phyloP scores from a whole-genome alignment of 2,113 vertebrate genomes.

The Felis chaus region DNA sequence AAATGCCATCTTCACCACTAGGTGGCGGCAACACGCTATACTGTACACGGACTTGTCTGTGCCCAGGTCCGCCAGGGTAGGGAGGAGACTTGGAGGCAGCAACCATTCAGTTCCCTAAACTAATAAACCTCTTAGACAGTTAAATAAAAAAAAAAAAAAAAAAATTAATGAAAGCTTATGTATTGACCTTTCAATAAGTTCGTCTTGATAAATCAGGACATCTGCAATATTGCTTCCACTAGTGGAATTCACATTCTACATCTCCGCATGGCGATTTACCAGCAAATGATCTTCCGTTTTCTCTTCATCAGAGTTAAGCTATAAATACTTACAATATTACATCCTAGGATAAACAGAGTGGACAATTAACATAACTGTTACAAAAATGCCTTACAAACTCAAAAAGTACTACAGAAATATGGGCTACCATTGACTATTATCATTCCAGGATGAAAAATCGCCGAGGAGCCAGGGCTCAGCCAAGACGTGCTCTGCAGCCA shows the following conservation, averaged over 20 bases:
- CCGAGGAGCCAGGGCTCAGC: neutral
- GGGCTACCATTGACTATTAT: neutral
- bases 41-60: neutral
- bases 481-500: neutral
- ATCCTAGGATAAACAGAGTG: neutral
- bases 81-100: neutral
- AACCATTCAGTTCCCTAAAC: neutral
- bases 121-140: neutral
- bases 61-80: accelerated
- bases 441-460: neutral
- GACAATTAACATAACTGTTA: neutral
- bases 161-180: neutral
- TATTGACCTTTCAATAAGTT: neutral
- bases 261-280: neutral
- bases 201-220: neutral
- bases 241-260: neutral
- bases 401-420: neutral
- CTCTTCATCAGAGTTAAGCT: neutral
- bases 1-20: neutral
- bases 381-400: neutral
- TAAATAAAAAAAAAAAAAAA: neutral
- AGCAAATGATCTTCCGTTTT: neutral
- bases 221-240: neutral
- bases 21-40: constrained; percentile 33
- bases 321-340: neutral